A percentile compares a stretch with the other conserved stretches of the same genome.
Conservation (phyloP, 2,797 vertebrate species). For the Cuniculus paca region DNA sequence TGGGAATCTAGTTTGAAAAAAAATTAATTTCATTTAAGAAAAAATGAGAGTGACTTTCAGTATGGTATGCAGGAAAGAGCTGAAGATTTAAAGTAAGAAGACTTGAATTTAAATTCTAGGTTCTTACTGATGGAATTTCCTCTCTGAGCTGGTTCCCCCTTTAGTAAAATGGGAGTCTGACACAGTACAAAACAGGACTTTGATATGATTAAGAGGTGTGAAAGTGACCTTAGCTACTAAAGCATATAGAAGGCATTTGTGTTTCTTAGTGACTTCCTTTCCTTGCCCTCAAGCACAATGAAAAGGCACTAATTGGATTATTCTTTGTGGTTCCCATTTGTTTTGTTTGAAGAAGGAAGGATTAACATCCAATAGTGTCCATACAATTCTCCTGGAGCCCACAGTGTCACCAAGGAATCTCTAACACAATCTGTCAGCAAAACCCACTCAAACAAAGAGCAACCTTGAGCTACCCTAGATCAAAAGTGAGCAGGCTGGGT, state of each 20-base stretch:
- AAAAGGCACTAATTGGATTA: background rate
- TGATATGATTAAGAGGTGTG: background rate
- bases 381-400: background rate
- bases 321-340: background rate
- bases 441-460: background rate
- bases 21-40: background rate
- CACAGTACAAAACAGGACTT: background rate
- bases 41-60: background rate
- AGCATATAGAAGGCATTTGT: constrained; percentile 12
- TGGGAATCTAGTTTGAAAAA: constrained; percentile 47
- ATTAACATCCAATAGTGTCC: background rate
- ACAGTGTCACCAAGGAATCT: background rate
- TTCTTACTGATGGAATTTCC: background rate
- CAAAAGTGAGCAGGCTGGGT: background rate
- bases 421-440: background rate
- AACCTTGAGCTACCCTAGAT: background rate
- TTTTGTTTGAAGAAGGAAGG: constrained; percentile 21
- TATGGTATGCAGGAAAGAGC: background rate
- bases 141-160: background rate
- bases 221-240: background rate
- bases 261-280: constrained; percentile 69
- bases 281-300: background rate
- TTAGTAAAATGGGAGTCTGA: background rate
- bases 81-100: background rate
- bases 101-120: background rate